Evolutionary conservation across 1,140 invertebrate species (phyloP), one percentile per base, ranked within the genome.

Genomic region (Adelges cooleyi): DNA sequence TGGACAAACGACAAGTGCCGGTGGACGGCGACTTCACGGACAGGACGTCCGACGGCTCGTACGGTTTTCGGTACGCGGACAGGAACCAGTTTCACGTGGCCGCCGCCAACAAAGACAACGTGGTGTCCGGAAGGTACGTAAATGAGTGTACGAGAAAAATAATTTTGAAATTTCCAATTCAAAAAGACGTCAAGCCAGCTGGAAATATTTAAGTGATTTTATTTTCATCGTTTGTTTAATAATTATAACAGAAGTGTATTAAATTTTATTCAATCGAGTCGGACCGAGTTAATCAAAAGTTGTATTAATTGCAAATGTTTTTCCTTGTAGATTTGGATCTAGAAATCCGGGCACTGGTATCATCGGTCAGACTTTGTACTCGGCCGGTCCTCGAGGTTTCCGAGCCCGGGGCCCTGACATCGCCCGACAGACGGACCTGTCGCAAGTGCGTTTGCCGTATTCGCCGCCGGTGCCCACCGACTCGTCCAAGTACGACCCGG

Each of bases 311-410:
- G 29, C 11, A 6, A 33, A 40, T 40, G 27, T 44, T 65, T 68
- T 46, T 54, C 18, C 40, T 52, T 59, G 23, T 67, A 83, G 81
- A 68, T 85, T 83, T 71, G 75, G 80, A 49, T 84, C 83, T 71
- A 78, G 82, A 72, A 82, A 86, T 71, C 82, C 84, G 13, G 79
- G 77, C 54, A 83, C 80, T 68, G 81, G 82, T 33, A 76, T 77
- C 50, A 75, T 84, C 53, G 82, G 84, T 68, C 79, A 83, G 71
- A 85, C 82, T 17, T 75, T 81, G 44, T 86, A 86, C 70, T 84
- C 85, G n/a, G 83, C 84, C 53, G 85, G 85, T 66, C 81, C 81
- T 67, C 79, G 84, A 74, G 85, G 85, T 22, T 86, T 82, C 71
- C 79, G 85, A 18, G 83, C 81, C 2, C 78, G 82, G 70, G 85